Evolutionary conservation across 2,113 vertebrate species (phyloP).

Genomic region (Trochalopteron elliotii): DNA sequence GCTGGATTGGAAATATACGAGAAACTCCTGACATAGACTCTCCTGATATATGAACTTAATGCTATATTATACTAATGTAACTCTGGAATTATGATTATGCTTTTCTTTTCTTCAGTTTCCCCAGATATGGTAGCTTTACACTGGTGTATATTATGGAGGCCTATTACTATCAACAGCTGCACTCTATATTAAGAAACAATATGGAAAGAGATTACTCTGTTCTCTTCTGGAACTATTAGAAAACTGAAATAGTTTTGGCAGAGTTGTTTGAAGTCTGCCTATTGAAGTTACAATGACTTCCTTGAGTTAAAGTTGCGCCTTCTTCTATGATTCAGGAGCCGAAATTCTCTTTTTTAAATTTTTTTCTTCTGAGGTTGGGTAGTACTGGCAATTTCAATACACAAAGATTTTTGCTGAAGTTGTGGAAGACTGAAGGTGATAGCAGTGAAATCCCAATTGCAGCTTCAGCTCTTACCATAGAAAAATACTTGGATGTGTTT

Average conservation of each 20-base stretch:
- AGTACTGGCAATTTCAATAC: neutral
- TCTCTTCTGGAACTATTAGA: neutral
- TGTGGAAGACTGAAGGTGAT: neutral
- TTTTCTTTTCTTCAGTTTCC: neutral
- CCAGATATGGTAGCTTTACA: neutral
- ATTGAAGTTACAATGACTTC: neutral
- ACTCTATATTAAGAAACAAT: neutral
- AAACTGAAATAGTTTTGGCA: neutral
- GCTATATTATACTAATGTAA: neutral
- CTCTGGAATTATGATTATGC: neutral
- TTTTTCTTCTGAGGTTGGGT: neutral
- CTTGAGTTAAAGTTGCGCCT: neutral
- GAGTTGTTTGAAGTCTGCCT: neutral
- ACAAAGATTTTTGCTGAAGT: neutral
- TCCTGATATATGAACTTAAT: neutral
- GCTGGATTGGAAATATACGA: neutral
- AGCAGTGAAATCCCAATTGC: neutral
- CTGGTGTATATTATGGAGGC: neutral
- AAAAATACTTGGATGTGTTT: neutral
- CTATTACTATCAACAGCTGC: neutral
- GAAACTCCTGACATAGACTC: neutral
- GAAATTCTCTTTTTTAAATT: neutral
- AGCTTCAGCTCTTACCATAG: neutral
- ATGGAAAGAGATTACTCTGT: neutral
- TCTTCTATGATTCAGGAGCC: neutral